Conservation (phyloP, 2,113 vertebrate species). For the Formicarius rufipectus region DNA sequence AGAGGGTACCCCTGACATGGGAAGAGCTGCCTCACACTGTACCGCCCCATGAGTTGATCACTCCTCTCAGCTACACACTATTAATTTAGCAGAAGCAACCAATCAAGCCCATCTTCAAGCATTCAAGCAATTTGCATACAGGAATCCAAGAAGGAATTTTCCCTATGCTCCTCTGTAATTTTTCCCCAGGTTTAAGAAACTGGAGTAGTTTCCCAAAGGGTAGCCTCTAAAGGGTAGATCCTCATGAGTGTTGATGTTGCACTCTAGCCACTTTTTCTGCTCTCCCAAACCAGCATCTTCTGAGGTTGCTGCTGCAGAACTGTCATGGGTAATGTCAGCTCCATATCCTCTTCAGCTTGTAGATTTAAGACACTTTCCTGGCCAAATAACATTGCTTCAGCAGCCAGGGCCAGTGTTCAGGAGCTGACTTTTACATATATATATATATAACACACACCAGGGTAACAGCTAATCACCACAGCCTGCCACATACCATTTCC, state of each 20-base stretch:
- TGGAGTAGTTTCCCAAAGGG: too few species aligned
- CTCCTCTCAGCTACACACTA: neutral
- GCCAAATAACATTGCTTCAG: neutral
- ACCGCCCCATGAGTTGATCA: neutral
- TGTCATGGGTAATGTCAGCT: neutral
- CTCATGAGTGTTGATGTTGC: fast-evolving
- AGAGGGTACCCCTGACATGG: neutral
- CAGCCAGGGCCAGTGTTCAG: neutral
- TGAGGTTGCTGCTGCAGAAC: neutral
- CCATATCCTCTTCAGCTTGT: neutral
- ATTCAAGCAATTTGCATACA: neutral
- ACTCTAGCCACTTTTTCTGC: neutral
- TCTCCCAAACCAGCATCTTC: neutral
- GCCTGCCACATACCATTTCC: conserved; percentile 4
- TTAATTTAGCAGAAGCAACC: neutral
- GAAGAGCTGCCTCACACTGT: neutral
- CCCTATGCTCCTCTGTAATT: neutral
- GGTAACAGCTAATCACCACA: neutral
- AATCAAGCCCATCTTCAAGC: neutral
- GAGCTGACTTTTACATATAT: neutral
- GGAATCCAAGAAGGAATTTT: neutral
- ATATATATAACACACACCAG: neutral
- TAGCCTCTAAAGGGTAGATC: neutral
- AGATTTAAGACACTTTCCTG: neutral
- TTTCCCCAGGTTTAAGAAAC: neutral